Evolutionary conservation across 1,140 invertebrate genomes (phyloP).

Genomic region (Planococcus citri): DNA sequence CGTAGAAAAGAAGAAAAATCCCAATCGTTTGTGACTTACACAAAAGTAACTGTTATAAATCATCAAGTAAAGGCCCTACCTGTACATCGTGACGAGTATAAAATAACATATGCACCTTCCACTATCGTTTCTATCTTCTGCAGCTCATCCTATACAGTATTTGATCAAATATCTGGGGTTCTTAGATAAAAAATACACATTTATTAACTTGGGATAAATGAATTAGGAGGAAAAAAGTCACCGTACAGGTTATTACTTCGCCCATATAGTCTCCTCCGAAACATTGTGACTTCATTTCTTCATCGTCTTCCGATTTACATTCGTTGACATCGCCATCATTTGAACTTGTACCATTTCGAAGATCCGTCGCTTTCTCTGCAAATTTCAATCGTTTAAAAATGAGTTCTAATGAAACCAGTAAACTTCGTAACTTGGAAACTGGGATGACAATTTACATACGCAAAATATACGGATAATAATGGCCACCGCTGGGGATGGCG

Average conservation of each 20-base stretch:
- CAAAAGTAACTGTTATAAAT: slow-evolving; percentile 56
- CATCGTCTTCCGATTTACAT: slow-evolving; percentile 88
- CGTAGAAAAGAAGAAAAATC: background rate
- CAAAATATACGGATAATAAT: slow-evolving; percentile 96
- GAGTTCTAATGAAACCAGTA: background rate
- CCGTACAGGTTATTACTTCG: slow-evolving; percentile 38
- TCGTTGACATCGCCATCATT: slow-evolving; percentile 94
- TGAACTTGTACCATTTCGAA: slow-evolving; percentile 93
- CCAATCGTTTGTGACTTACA: slow-evolving; percentile 43
- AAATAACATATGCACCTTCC: slow-evolving; percentile 98
- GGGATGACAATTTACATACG: slow-evolving; percentile 45
- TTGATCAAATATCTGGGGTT: slow-evolving; percentile 79
- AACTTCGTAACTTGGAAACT: background rate
- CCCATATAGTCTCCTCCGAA: slow-evolving; percentile 97
- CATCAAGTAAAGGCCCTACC: slow-evolving; percentile 50
- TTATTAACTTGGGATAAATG: slow-evolving; percentile 10
- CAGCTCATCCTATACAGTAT: slow-evolving; percentile 85
- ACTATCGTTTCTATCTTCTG: slow-evolving; percentile 90
- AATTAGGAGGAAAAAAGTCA: background rate
- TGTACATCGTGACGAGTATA: slow-evolving; percentile 78
- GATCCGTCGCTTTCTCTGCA: slow-evolving; percentile 60
- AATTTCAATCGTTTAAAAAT: too few relatives aligned
- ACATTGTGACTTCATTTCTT: slow-evolving; percentile 95
- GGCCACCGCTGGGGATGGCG: slow-evolving; percentile 85
- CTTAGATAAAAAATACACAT: slow-evolving; percentile 27